Conservation (phyloP, 2,113 vertebrate species). For the Trogon surrucura region DNA sequence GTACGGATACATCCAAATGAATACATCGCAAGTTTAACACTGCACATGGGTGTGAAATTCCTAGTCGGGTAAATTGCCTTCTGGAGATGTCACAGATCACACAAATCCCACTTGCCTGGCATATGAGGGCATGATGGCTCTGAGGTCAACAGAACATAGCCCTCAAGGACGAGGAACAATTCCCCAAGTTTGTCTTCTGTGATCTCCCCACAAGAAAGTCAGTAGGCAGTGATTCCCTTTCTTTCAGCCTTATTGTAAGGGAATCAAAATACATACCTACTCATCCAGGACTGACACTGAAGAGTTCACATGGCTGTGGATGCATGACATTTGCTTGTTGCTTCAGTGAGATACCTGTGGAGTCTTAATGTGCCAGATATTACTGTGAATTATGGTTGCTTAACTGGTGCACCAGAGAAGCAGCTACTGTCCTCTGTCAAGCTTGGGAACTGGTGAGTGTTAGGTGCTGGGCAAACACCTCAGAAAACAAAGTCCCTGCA, state of each 20-base stretch:
- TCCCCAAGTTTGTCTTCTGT: fast-evolving
- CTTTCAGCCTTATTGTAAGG: not conserved
- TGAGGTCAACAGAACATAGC: not conserved
- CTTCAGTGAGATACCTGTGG: not conserved
- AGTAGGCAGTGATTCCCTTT: not conserved
- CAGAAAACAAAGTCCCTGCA: not conserved
- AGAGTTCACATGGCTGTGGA: fast-evolving
- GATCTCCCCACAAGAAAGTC: not conserved
- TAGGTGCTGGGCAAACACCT: not conserved
- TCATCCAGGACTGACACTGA: not conserved
- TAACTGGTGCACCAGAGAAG: not conserved
- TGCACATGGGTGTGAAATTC: not conserved
- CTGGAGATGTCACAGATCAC: not conserved
- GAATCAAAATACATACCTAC: not conserved
- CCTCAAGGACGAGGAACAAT: not conserved
- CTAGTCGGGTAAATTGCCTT: not conserved
- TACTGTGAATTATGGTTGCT: not conserved
- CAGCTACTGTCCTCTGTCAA: not conserved
- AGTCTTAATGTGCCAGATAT: not conserved
- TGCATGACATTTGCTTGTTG: not conserved
- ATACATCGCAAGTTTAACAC: not conserved
- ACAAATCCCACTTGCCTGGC: not conserved
- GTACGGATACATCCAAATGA: not conserved
- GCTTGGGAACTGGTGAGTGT: not conserved
- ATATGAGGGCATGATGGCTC: not conserved